Percentiles rank a stretch among this genome's conserved stretches.
Evolutionary conservation across 2,113 vertebrate genomes (phyloP).

Genomic region (Sakesphorus luctuosus): DNA sequence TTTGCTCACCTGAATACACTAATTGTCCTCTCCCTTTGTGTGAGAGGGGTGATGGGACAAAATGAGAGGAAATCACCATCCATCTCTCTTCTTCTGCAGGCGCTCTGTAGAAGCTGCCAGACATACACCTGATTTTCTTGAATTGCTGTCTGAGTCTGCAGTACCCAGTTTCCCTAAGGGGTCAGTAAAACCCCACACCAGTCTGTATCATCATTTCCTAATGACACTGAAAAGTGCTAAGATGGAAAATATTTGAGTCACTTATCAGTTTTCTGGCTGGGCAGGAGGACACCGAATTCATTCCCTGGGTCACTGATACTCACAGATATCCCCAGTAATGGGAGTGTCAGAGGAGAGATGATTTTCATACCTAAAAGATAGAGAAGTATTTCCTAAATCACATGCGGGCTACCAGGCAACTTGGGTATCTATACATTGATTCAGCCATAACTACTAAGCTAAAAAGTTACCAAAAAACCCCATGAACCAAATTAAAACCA

Average conservation of each 20-base stretch:
- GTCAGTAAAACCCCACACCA: background rate
- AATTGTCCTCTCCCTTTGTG: background rate
- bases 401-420: fast-evolving
- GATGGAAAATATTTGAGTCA: background rate
- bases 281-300: background rate
- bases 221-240: background rate
- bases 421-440: background rate
- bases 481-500: background rate
- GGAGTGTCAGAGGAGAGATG: background rate
- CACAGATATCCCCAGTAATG: background rate
- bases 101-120: background rate
- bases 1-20: background rate
- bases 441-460: background rate
- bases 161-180: background rate
- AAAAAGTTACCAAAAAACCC: background rate
- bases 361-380: background rate
- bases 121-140: background rate
- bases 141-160: background rate
- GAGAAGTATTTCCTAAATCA: background rate
- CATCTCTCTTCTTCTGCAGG: background rate
- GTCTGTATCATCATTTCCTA: background rate
- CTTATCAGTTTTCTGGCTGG: background rate
- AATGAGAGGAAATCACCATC: background rate
- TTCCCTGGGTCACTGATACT: background rate
- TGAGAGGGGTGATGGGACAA: fast-evolving